Percentiles rank a stretch among this genome's conserved stretches.
Conservation (phyloP, 2,888 invertebrate genomes). For the Formica aserva region DNA sequence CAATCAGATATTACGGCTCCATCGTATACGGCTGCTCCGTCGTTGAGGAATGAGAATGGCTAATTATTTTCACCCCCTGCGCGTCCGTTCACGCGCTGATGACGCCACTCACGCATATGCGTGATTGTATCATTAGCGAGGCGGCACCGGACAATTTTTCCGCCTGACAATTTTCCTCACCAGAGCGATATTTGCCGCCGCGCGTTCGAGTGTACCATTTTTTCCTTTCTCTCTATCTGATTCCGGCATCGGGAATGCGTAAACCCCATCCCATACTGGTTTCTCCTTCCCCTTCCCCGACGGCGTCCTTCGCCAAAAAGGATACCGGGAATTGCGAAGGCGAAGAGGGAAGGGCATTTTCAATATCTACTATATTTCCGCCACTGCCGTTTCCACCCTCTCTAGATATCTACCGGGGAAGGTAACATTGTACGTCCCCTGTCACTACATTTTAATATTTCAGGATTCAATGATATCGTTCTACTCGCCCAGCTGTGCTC, state of each 20-base stretch:
- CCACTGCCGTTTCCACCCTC: slow-evolving; percentile 73
- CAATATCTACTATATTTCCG: slow-evolving; percentile 82
- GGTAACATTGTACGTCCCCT: slow-evolving; percentile 76
- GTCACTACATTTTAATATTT: slow-evolving; percentile 80
- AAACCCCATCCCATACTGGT: slow-evolving; percentile 39
- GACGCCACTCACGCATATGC: neutral
- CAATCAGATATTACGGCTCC: slow-evolving; percentile 51
- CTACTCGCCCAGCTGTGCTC: slow-evolving; percentile 66
- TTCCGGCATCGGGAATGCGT: slow-evolving; percentile 53
- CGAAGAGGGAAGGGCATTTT: slow-evolving; percentile 77
- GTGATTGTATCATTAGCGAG: slow-evolving; percentile 52
- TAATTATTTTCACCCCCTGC: slow-evolving; percentile 61
- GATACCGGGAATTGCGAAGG: slow-evolving; percentile 75
- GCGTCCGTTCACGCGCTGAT: neutral
- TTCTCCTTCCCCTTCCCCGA: neutral
- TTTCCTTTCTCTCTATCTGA: slow-evolving; percentile 33
- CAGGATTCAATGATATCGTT: slow-evolving; percentile 75
- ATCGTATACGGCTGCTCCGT: neutral
- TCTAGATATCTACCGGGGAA: slow-evolving; percentile 66
- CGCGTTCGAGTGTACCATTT: slow-evolving; percentile 56
- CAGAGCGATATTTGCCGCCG: slow-evolving; percentile 55
- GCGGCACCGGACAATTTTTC: slow-evolving; percentile 54
- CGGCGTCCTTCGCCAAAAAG: slow-evolving; percentile 45
- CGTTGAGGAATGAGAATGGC: slow-evolving; percentile 57
- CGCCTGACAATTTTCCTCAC: slow-evolving; percentile 24